Percentiles rank a stretch among this genome's conserved stretches.
Evolutionary conservation across 2,888 invertebrate species (phyloP).

Genomic region (Drosophila mettleri): DNA sequence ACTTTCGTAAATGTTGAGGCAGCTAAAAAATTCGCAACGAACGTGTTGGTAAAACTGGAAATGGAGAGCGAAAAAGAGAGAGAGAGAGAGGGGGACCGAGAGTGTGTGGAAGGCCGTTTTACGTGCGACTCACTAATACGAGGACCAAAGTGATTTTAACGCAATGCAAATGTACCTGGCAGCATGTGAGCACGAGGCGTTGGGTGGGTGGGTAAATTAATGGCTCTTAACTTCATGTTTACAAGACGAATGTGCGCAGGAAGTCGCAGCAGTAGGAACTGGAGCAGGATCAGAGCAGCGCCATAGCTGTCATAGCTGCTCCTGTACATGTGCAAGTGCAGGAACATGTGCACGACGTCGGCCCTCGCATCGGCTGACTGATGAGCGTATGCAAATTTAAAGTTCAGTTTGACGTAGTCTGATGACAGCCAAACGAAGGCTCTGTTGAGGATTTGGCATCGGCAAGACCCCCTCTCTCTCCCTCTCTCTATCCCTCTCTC

Average conservation of each 20-base stretch:
- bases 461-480: slow-evolving; percentile 26
- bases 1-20: slow-evolving; percentile 45
- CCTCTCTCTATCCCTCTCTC: background rate
- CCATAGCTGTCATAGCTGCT: background rate
- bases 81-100: background rate
- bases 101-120: slow-evolving; percentile 2
- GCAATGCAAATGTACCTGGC: slow-evolving; percentile 65
- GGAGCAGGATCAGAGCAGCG: background rate
- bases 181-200: slow-evolving; percentile 5
- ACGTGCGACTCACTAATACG: slow-evolving; percentile 61
- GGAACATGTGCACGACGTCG: slow-evolving; percentile 23
- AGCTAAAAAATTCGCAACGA: slow-evolving; percentile 64
- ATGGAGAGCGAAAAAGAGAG: background rate
- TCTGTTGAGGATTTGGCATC: slow-evolving; percentile 27
- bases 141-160: slow-evolving; percentile 71
- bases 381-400: slow-evolving; percentile 75
- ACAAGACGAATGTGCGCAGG: slow-evolving; percentile 71
- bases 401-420: slow-evolving; percentile 61
- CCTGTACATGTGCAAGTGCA: slow-evolving; percentile 25
- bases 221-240: slow-evolving; percentile 78
- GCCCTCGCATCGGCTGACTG: slow-evolving; percentile 54
- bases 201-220: slow-evolving; percentile 69
- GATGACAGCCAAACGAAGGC: slow-evolving; percentile 59
- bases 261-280: background rate
- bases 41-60: slow-evolving; percentile 50